phyloP scores from a whole-genome alignment of 2,797 vertebrate genomes.

The Chanos chanos region DNA sequence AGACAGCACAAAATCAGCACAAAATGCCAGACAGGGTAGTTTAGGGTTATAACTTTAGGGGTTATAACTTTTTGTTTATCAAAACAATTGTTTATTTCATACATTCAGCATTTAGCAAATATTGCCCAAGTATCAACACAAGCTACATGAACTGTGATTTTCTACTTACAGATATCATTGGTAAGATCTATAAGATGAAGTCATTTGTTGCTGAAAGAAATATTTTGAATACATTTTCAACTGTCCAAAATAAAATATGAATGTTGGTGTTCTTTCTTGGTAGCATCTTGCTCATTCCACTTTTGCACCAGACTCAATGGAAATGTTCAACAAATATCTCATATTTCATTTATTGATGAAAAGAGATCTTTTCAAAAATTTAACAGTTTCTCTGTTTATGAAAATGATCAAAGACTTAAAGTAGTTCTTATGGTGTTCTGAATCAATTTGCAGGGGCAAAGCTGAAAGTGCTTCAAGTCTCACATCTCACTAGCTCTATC shows the following conservation, averaged over 20 bases:
- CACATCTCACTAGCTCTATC: neutral
- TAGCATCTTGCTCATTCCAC: neutral
- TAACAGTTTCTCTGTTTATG: conserved; percentile 5
- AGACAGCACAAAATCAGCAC: neutral
- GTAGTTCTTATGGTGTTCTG: neutral
- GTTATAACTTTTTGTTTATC: too few species aligned
- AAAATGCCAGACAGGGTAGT: conserved; percentile 7
- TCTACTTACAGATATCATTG: too few species aligned
- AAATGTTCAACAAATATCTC: conserved; percentile 23
- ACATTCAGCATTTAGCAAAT: too few species aligned
- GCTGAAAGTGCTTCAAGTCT: conserved; percentile 1
- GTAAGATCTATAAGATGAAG: too few species aligned
- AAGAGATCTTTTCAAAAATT: conserved; percentile 16
- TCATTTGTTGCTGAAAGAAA: too few species aligned
- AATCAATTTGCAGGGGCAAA: conserved; percentile 4
- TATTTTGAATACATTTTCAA: too few species aligned
- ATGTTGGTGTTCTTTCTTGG: too few species aligned
- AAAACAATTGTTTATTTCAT: too few species aligned
- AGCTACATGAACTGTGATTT: too few species aligned
- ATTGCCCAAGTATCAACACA: too few species aligned
- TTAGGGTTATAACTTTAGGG: conserved; percentile 14
- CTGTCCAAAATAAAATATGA: too few species aligned
- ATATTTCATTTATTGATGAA: conserved; percentile 39
- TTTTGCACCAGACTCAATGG: conserved; percentile 4
- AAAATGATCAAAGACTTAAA: conserved; percentile 17